Base-by-base conservation (phyloP, 1,140 invertebrate species). In the Trialeurodes vaporariorum region DNA sequence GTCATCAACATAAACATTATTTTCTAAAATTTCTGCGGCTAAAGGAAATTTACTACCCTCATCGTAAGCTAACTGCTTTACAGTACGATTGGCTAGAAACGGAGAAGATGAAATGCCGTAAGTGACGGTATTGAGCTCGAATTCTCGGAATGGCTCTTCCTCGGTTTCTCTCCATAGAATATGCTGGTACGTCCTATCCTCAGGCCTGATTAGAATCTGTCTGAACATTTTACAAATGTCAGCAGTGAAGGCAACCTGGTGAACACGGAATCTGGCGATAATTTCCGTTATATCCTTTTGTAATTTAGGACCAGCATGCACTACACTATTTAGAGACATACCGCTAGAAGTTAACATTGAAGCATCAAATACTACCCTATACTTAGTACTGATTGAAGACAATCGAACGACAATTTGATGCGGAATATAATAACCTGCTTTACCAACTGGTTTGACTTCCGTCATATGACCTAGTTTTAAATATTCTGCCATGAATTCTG, bases 281-380 rank as follows among this genome's bases (percentile, higher is more conserved):
- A 64, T 26, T 5, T 66, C 65, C 17, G 21, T 22, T 17, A 66
- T 61, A 49, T 61, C 65, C 49, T 66, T 66, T 22, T 64, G 63
- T 5, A 64, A 27, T 23, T 22, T 22, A 64, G 63, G 63, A 24
- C 63, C 63, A 24, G 26, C 26, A 12, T 72, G 72, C 58, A 76
- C 61, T 13, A 73, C 63, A 40, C 77, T 75, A 72, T 78, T 79
- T 5, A 79, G 60, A 1, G 73, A 75, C 25, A 61, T 27, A 0
- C 70, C 71, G 1, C 25, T 68, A 2, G 63, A 63, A 11, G 72
- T 70, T 58, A 72, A 71, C 27, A 71, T 69, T 17, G 69, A 71
- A 9, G 70, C 76, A 66, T 77, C 72, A 70, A 78, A 79, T 1
- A 79, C 77, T 11, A 77, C 75, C 21, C 77, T 49, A 2, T 75